phyloP scores from a whole-genome alignment of 2,888 invertebrate species.

The Apamea crenata region DNA sequence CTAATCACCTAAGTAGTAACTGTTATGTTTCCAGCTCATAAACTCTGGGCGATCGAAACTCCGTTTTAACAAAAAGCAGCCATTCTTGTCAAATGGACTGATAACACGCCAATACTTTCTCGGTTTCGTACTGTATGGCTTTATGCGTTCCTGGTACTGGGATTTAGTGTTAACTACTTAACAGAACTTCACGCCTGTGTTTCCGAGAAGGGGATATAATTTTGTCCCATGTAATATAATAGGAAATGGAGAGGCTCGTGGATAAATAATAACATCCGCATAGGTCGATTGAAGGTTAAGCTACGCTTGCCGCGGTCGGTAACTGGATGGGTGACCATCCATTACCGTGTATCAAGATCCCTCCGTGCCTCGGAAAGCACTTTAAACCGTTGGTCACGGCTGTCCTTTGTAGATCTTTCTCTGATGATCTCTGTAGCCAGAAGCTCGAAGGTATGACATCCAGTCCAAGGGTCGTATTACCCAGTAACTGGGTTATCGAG shows the following conservation, averaged over 20 bases:
- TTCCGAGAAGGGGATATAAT: not conserved
- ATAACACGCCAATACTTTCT: conserved; percentile 74
- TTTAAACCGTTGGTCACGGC: not conserved
- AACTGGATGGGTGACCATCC: not conserved
- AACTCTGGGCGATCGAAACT: conserved; percentile 75
- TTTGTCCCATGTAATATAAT: not conserved
- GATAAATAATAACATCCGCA: not conserved
- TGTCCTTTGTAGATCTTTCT: not conserved
- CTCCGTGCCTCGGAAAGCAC: not conserved
- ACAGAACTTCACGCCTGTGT: not conserved
- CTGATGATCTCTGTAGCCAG: too few species aligned
- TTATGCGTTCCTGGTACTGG: conserved; percentile 43
- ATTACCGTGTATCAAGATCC: not conserved
- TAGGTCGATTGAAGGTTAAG: not conserved
- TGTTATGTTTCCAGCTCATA: conserved; percentile 71
- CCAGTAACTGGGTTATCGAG: not conserved
- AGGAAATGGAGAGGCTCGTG: not conserved
- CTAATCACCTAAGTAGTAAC: conserved; percentile 41
- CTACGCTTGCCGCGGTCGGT: not conserved
- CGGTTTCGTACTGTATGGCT: conserved; percentile 20
- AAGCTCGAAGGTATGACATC: not conserved
- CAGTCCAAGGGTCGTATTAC: not conserved
- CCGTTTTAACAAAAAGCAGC: conserved; percentile 72
- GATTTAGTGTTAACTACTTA: conserved; percentile 16
- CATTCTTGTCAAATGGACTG: conserved; percentile 74